These are phyloP conservation scores for Pterocles gutturalis DNA, from an alignment of 2,113 vertebrate genomes.

Conservation along the genomic window DNA sequence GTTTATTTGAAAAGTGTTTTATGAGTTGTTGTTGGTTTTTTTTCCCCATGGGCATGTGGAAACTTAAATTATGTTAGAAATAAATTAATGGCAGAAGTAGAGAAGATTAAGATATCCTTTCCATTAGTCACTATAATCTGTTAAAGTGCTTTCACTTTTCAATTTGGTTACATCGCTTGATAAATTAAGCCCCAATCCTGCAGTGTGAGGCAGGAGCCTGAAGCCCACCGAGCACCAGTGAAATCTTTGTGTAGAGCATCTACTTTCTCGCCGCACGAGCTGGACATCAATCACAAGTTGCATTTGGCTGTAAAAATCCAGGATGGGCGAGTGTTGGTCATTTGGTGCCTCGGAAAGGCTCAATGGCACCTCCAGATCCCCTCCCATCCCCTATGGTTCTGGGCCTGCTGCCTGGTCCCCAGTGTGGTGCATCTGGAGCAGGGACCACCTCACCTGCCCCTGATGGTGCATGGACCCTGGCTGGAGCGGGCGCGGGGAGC, in stretches of 20 bases:
- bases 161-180: not conserved
- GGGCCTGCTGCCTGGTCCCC: not conserved
- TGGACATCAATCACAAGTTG: not conserved
- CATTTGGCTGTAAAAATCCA: not conserved
- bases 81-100: not conserved
- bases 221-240: not conserved
- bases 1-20: not conserved
- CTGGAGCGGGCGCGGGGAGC: not conserved
- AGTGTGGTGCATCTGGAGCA: not conserved
- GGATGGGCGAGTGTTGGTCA: not conserved
- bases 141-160: not conserved
- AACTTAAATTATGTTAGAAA: not conserved
- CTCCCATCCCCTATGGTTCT: not conserved
- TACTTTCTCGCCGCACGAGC: not conserved
- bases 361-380: rapidly evolving
- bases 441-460: not conserved
- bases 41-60: not conserved
- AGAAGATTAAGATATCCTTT: not conserved
- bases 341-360: not conserved
- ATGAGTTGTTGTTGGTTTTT: not conserved
- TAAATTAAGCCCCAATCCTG: not conserved
- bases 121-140: not conserved
- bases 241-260: rapidly evolving
- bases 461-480: not conserved
- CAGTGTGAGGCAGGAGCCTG: not conserved